Base-by-base conservation (phyloP, 2,888 invertebrate species). In the Hylaea fasciaria region DNA sequence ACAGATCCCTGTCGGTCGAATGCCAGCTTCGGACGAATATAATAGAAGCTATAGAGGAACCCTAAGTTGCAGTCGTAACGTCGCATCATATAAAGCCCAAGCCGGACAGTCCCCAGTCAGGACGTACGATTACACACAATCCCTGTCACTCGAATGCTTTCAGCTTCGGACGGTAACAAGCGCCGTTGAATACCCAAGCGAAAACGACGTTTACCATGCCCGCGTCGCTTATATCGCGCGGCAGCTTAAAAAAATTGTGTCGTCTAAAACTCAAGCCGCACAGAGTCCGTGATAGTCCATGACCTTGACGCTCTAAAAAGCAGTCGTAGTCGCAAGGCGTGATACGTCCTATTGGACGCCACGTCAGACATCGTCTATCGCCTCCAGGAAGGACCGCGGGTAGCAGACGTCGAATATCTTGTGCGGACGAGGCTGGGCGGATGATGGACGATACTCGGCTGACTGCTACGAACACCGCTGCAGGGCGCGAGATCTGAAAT, bases 401-500 rank as follows among this genome's bases (percentile, higher is more conserved):
- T 62, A 66, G 70, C 67, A 66, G 28, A 64, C 69, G 65, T 66
- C 72, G 70, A 65, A 55, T 22, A 54, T 37, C 59, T 70, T 75
- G 76, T 74, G 77, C 72, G 73, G 69, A 61, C 65, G 72, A 68
- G 63, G 62, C 65, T 82, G 86, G 84, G 83, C 82, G 85, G 86
- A 80, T 74, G 78, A 60, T 71, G 73, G 71, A 66, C 78, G 80
- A 68, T 69, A 70, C 59, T 59, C 62, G 57, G 75, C 60, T 62
- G 76, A 72, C 77, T 88, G 91, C 88, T 91, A 91, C 80, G 91
- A 90, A 72, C 91, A 91, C 67, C 91, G 79, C 66, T 91, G 91
- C 40, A 87, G 68, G 32, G 89, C 77, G 2, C 91, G 88, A 8
- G 91, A 91, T 74, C 91, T 91, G 87, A 11, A 50, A 50, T 45